Evolutionary conservation across 1,140 invertebrate genomes (phyloP).

Genomic region (Drosophila melanica): DNA sequence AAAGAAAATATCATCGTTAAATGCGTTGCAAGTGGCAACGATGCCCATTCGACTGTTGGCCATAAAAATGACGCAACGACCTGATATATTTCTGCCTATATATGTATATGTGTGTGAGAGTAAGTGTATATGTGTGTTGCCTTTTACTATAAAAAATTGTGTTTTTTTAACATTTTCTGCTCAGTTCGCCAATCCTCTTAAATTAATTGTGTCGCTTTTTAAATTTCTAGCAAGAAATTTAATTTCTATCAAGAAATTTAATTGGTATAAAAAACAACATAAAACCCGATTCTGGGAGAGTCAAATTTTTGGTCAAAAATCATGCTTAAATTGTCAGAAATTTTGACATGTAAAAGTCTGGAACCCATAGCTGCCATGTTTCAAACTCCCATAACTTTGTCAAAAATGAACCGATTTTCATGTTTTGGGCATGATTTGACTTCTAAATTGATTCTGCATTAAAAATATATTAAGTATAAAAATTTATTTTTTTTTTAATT

Average conservation of each 20-base stretch:
- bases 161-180: slow-evolving; percentile 6
- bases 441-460: not conserved
- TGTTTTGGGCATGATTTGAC: not conserved
- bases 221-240: slow-evolving; percentile 2
- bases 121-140: not conserved
- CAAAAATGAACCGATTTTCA: too few relatives aligned
- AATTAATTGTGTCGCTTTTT: slow-evolving; percentile 2
- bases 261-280: not conserved
- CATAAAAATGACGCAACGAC: slow-evolving; percentile 75
- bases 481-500: too few relatives aligned
- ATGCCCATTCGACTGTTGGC: slow-evolving; percentile 45
- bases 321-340: too few relatives aligned
- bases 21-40: slow-evolving; percentile 55
- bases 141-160: not conserved
- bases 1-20: slow-evolving; percentile 28
- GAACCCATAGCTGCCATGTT: too few relatives aligned
- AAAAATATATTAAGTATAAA: too few relatives aligned
- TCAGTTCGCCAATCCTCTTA: not conserved
- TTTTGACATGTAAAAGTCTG: too few relatives aligned
- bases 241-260: slow-evolving; percentile 8
- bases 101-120: not conserved
- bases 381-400: too few relatives aligned
- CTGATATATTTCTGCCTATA: slow-evolving; percentile 43
- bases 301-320: too few relatives aligned
- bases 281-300: too few relatives aligned